Percentiles rank a stretch among this genome's conserved stretches.
Conservation (phyloP, 2,888 invertebrate genomes). For the Zaprionus obscuricornis region DNA sequence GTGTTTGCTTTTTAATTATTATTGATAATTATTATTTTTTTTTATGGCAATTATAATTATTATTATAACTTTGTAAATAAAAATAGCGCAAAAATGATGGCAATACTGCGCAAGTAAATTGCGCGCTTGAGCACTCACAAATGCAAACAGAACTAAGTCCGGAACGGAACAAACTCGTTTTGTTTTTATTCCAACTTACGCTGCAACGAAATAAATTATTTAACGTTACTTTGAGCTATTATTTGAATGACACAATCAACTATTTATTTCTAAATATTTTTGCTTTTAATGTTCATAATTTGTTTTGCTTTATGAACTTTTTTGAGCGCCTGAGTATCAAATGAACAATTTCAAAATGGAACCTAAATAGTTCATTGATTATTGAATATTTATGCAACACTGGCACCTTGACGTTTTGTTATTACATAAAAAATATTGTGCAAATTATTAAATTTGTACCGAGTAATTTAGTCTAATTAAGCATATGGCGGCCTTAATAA, state of each 20-base stretch:
- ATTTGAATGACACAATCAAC: too few species aligned
- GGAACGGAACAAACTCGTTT: slow-evolving; percentile 5
- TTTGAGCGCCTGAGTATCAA: too few species aligned
- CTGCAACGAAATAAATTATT: background rate
- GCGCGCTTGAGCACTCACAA: slow-evolving; percentile 7
- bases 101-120: slow-evolving; percentile 8
- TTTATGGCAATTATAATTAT: background rate
- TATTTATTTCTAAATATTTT: too few species aligned
- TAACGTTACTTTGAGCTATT: too few species aligned
- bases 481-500: slow-evolving; percentile 81
- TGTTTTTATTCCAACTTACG: background rate
- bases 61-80: background rate
- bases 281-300: too few species aligned
- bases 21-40: too few species aligned
- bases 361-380: slow-evolving; percentile 18
- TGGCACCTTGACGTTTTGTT: slow-evolving; percentile 60
- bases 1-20: background rate
- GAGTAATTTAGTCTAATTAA: slow-evolving; percentile 31
- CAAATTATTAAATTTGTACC: slow-evolving; percentile 48
- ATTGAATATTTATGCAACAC: slow-evolving; percentile 26
- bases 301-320: too few species aligned
- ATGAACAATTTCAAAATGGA: slow-evolving; percentile 2
- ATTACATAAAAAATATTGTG: slow-evolving; percentile 70
- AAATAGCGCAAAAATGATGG: background rate
- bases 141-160: background rate